Percentiles rank a stretch among this genome's conserved stretches.
phyloP scores from a whole-genome alignment of 1,140 invertebrate species.

The Aphidius ervi region DNA sequence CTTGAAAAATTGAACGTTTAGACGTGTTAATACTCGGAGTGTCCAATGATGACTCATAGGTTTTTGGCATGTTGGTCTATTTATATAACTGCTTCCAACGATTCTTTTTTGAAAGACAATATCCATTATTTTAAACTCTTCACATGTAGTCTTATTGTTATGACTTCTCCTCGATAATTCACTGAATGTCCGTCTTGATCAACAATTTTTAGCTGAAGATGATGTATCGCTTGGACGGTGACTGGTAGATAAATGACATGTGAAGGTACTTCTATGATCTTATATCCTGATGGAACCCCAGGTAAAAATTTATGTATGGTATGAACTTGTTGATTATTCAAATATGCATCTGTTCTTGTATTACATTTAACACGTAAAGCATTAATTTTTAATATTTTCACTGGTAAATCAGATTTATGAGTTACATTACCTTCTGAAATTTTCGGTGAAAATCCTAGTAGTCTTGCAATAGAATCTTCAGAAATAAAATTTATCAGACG shows the following conservation, averaged over 20 bases:
- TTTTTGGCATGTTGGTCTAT: neutral
- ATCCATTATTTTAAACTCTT: neutral
- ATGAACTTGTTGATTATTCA: neutral
- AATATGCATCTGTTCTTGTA: neutral
- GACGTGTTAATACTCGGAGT: constrained; percentile 1
- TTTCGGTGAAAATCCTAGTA: too few species aligned
- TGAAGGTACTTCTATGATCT: neutral
- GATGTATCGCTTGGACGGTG: neutral
- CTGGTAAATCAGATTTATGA: too few species aligned
- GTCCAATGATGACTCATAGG: neutral
- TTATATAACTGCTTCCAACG: neutral
- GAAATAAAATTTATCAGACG: too few species aligned
- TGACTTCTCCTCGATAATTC: neutral
- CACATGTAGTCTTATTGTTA: neutral
- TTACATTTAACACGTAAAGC: neutral
- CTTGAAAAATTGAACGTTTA: constrained; percentile 4
- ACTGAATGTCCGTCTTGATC: neutral
- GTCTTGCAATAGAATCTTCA: too few species aligned
- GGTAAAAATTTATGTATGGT: neutral
- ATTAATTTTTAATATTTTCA: neutral
- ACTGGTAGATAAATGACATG: neutral
- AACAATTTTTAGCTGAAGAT: neutral
- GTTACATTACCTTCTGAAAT: too few species aligned
- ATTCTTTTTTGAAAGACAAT: neutral
- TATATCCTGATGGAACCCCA: neutral